Base-by-base conservation (phyloP, 2,888 invertebrate genomes). In the Parascotia fuliginaria region DNA sequence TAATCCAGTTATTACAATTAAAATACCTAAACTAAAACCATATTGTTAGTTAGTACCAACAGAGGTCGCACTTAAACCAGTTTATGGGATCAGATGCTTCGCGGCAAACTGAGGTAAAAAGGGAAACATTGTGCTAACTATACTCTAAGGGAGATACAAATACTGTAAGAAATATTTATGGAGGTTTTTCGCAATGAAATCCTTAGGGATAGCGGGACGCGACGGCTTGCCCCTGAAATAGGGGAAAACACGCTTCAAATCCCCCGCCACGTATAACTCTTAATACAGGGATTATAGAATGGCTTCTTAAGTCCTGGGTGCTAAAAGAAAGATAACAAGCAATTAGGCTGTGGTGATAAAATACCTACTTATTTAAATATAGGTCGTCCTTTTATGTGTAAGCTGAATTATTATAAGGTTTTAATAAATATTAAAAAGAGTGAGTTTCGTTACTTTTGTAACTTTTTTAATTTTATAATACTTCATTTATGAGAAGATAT, bases 121-220 rank as follows among this genome's bases (percentile, higher is more conserved):
- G 42, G 46, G 76, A 77, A 87, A 85, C 85, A 85, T 81, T 81
- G 84, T 81, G 82, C 85, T 90, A 89, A 91, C 89, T 89, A 89
- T 89, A 84, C 90, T 87, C 90, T 83, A 77, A 87, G 90, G 89
- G 87, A 87, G 88, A 88, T 88, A 91, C 91, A 91, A 91, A 91
- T 85, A 89, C 87, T 87, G 83, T 87, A 88, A 90, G 89, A 90
- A 89, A 91, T 90, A 91, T 91, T 91, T 91, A 91, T 91, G 90
- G 90, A 85, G 89, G 90, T 89, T 91, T 90, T 91, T 90, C 86
- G 83, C 79, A 84, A 83, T 83, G 77, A 82, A 89, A 88, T 88
- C 89, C 89, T 84, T 58, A 71, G 79, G 87, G 89, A 83, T 71
- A 74, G 75, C 77, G 80, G 79, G 75, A 77, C 75, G 76, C 70